Percentiles rank a stretch among this genome's conserved stretches.
phyloP scores from a whole-genome alignment of 53 echinoderm and acorn worm genomes.

The Astropecten irregularis region DNA sequence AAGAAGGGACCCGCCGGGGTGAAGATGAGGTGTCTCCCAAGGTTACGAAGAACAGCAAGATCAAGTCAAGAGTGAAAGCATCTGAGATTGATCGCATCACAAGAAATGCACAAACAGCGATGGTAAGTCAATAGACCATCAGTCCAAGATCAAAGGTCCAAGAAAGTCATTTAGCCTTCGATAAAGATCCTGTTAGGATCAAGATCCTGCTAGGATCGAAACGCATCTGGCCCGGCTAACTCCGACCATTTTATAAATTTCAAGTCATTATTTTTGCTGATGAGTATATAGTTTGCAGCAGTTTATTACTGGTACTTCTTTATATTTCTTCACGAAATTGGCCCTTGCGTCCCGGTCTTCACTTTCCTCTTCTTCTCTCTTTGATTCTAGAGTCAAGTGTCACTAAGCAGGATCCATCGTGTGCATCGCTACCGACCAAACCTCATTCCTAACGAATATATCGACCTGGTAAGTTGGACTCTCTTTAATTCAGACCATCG shows the following conservation, averaged over 20 bases:
- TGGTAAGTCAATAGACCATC: slow-evolving; percentile 43
- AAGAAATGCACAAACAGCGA: slow-evolving; percentile 45
- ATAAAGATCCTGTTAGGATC: too few species aligned
- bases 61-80: slow-evolving; percentile 45
- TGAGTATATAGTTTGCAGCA: too few species aligned
- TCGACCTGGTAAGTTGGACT: slow-evolving; percentile 42
- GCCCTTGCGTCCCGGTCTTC: neutral
- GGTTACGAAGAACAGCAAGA: slow-evolving; percentile 31
- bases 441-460: slow-evolving; percentile 34
- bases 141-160: neutral
- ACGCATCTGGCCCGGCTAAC: too few species aligned
- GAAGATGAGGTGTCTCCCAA: slow-evolving; percentile 21
- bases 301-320: too few species aligned
- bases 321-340: too few species aligned
- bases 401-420: slow-evolving; percentile 36
- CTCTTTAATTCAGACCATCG: too few species aligned
- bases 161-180: too few species aligned
- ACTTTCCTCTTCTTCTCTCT: neutral
- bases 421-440: slow-evolving; percentile 62
- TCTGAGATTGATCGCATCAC: slow-evolving; percentile 51
- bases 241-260: too few species aligned
- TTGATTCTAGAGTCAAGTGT: slow-evolving; percentile 42
- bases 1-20: too few species aligned
- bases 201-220: too few species aligned
- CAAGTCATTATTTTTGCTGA: too few species aligned